Conservation (phyloP, 2,113 vertebrate genomes). For the Machaerirhynchus nigripectus region DNA sequence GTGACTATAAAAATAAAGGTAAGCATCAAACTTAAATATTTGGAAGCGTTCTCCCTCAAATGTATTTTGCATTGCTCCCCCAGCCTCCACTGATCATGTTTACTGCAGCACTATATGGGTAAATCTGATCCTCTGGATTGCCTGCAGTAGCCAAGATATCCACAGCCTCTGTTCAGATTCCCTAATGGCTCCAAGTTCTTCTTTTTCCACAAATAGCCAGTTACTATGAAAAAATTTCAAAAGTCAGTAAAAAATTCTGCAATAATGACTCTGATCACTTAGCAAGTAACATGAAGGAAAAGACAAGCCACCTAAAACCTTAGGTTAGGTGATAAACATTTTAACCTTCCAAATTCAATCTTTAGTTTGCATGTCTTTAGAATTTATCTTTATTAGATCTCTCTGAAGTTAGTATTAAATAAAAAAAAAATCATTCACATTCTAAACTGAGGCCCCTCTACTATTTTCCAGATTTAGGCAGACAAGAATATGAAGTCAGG, state of each 20-base stretch:
- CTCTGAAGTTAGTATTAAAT: neutral
- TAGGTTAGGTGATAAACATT: neutral
- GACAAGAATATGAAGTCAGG: neutral
- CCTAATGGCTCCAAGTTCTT: neutral
- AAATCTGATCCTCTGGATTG: neutral
- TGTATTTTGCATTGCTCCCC: neutral
- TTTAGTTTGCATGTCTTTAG: neutral
- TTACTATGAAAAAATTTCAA: neutral
- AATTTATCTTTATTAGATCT: neutral
- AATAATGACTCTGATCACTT: neutral
- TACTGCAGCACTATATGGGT: neutral
- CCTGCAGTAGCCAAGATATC: neutral
- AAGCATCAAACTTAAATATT: neutral
- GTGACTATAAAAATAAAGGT: neutral
- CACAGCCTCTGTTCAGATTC: neutral
- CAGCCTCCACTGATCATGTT: neutral
- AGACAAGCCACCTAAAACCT: neutral
- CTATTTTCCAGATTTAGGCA: neutral
- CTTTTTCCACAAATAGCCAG: neutral
- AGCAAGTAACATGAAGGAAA: neutral
- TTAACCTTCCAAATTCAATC: neutral
- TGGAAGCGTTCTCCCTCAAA: neutral
- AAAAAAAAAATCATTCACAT: neutral
- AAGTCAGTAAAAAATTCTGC: neutral
- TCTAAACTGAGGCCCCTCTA: neutral